phyloP scores from a whole-genome alignment of 1,140 invertebrate species.

The Drosophila nebulosa region DNA sequence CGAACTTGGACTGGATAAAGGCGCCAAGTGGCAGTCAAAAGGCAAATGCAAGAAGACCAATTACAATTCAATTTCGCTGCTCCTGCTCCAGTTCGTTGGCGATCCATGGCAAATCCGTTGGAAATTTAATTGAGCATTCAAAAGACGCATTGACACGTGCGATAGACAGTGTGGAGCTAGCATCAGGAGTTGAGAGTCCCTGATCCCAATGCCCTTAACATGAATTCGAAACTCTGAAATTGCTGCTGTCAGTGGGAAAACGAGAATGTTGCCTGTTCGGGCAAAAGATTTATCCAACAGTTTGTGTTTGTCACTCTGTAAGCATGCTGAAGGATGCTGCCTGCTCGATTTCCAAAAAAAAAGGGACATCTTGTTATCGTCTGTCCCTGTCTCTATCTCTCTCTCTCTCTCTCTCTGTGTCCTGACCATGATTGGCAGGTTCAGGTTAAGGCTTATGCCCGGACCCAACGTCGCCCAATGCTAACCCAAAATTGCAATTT shows the following conservation, averaged over 20 bases:
- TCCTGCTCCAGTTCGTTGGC: slow-evolving; percentile 3
- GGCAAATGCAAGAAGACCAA: slow-evolving; percentile 50
- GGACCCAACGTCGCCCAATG: slow-evolving; percentile 1
- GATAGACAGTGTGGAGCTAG: slow-evolving; percentile 31
- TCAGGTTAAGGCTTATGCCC: slow-evolving; percentile 54
- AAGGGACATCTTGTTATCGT: slow-evolving; percentile 69
- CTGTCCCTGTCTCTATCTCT: slow-evolving; percentile 35
- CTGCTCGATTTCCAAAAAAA: neutral
- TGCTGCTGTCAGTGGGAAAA: slow-evolving; percentile 54
- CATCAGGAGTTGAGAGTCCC: neutral
- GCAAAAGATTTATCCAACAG: slow-evolving; percentile 62
- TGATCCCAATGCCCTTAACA: slow-evolving; percentile 28
- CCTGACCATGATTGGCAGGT: slow-evolving; percentile 65
- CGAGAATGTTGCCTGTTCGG: slow-evolving; percentile 16
- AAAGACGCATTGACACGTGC: slow-evolving; percentile 66
- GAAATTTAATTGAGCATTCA: slow-evolving; percentile 79
- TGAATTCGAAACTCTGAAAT: slow-evolving; percentile 50
- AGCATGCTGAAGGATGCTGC: slow-evolving; percentile 5
- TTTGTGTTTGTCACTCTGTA: slow-evolving; percentile 73
- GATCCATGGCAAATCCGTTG: slow-evolving; percentile 30
- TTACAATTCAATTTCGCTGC: slow-evolving; percentile 39
- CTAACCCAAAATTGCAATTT: slow-evolving; percentile 39
- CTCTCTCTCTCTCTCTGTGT: slow-evolving; percentile 17
- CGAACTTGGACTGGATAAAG: slow-evolving; percentile 10
- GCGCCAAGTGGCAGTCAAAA: neutral